Conservation (phyloP, 1,140 invertebrate species). For the Bombus affinis region DNA sequence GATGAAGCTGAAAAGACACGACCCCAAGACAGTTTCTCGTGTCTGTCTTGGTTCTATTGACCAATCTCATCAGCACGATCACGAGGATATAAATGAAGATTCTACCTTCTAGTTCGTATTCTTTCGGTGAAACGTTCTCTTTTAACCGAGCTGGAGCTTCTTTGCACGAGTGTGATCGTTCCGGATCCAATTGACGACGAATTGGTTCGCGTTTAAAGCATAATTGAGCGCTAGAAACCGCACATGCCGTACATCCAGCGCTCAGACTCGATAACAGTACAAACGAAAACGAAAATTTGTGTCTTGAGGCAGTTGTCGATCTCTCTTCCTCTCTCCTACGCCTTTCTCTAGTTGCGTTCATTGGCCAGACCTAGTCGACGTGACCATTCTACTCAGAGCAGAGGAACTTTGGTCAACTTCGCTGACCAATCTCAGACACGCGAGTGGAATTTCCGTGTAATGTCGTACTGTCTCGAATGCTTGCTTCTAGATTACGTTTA, state of each 20-base stretch:
- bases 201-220: neutral
- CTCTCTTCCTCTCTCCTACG: neutral
- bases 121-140: slow-evolving; percentile 25
- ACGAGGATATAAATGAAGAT: slow-evolving; percentile 51
- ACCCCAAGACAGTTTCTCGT: slow-evolving; percentile 9
- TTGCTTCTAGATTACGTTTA: slow-evolving; percentile 29
- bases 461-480: slow-evolving; percentile 23
- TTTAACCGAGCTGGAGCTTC: neutral
- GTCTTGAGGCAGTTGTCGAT: neutral
- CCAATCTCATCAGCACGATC: slow-evolving; percentile 60
- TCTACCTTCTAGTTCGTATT: slow-evolving; percentile 43
- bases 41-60: slow-evolving; percentile 43
- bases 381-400: neutral
- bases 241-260: neutral
- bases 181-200: neutral
- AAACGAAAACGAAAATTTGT: neutral
- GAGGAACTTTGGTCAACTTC: slow-evolving; percentile 23
- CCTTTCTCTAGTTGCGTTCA: neutral
- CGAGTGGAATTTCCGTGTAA: slow-evolving; percentile 32
- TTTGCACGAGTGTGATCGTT: neutral
- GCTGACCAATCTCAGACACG: slow-evolving; percentile 46
- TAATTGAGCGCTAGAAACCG: slow-evolving; percentile 4
- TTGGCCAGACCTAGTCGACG: neutral
- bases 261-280: neutral
- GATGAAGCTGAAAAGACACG: slow-evolving; percentile 55